These are phyloP conservation scores for Lanistes nyassanus DNA, from an alignment of 1,140 invertebrate genomes.

Conservation along the genomic window DNA sequence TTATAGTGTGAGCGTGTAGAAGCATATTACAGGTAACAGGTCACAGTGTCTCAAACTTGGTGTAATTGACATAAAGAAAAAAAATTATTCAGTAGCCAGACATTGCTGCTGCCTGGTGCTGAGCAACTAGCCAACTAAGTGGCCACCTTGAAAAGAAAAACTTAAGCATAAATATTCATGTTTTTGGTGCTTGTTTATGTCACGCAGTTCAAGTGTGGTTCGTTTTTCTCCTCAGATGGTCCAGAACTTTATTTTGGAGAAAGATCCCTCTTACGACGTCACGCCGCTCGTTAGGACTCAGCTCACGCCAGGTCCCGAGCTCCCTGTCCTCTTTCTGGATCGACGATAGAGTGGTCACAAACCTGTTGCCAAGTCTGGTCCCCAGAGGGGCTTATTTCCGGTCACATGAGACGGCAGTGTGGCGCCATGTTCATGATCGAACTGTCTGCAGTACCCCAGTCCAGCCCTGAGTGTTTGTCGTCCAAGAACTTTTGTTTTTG, in stretches of 20 bases:
- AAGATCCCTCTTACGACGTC: constrained; percentile 37
- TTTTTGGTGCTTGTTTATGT: background rate
- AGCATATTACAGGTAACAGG: no score
- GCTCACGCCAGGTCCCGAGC: constrained; percentile 45
- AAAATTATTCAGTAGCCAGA: no score
- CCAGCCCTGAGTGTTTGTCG: background rate
- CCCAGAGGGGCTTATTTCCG: background rate
- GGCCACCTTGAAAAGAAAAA: background rate
- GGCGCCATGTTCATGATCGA: background rate
- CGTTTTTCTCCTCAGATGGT: constrained; percentile 42
- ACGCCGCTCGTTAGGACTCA: constrained; percentile 49
- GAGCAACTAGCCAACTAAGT: background rate
- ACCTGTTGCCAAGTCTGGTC: no score
- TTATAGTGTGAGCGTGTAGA: no score
- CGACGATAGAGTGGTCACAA: constrained; percentile 27
- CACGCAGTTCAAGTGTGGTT: no score
- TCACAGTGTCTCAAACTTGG: no score
- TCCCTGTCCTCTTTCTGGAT: constrained; percentile 45
- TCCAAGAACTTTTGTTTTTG: background rate
- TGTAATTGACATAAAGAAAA: no score
- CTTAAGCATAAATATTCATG: background rate
- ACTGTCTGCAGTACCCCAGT: background rate
- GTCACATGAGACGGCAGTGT: background rate
- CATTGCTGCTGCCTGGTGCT: background rate
- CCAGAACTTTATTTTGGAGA: constrained; percentile 37